A percentile compares a stretch with the other conserved stretches of the same genome.
Conservation (phyloP, 2,888 invertebrate genomes). For the Invenusta paracnida region DNA sequence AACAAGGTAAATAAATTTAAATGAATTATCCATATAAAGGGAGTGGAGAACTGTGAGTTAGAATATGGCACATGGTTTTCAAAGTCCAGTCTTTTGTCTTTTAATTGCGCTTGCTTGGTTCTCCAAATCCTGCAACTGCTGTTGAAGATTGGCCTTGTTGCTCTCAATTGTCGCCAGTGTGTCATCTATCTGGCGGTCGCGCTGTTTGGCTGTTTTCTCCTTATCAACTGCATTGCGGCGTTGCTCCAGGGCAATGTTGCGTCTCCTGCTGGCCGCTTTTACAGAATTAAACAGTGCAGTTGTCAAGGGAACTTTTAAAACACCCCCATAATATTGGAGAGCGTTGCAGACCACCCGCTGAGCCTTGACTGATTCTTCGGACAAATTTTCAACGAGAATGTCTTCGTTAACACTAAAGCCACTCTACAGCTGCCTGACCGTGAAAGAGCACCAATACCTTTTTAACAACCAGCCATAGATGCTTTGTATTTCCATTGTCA, state of each 20-base stretch:
- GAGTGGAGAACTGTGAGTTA: too few species aligned
- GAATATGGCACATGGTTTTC: too few species aligned
- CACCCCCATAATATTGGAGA: background rate
- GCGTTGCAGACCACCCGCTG: constrained; percentile 24
- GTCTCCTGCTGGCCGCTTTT: background rate
- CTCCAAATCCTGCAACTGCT: too few species aligned
- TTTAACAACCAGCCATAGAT: background rate
- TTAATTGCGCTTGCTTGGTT: too few species aligned
- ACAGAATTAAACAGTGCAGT: background rate
- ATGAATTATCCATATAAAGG: background rate
- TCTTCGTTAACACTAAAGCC: constrained; percentile 22
- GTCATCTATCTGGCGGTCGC: too few species aligned
- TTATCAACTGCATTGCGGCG: too few species aligned
- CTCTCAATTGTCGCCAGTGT: background rate
- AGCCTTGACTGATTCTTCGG: constrained; percentile 2
- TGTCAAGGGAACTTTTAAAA: background rate
- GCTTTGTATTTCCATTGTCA: too few species aligned
- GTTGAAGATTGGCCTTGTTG: background rate
- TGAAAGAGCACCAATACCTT: constrained; percentile 3
- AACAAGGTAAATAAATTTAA: background rate
- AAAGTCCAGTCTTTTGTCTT: too few species aligned
- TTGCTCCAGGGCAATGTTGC: background rate
- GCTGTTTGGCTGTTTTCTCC: too few species aligned
- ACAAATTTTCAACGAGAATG: constrained; percentile 6
- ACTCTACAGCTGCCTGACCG: constrained; percentile 7